Base-by-base conservation (phyloP, 2,797 vertebrate genomes). In the Micropoecilia bifurca region DNA sequence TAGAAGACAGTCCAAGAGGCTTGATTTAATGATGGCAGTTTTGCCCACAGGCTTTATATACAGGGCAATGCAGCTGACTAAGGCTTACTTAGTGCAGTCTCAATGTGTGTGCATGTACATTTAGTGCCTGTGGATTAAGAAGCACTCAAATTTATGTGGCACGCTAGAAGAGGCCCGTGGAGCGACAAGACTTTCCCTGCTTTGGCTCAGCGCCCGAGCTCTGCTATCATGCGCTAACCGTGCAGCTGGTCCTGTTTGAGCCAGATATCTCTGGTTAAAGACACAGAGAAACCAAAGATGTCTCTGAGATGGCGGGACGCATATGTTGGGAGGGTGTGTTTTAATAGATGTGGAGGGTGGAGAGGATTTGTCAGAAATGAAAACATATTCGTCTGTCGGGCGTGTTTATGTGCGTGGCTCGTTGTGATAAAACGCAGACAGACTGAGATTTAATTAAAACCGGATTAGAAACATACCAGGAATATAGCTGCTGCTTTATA, bases 361-460 rank as follows among this genome's bases (percentile, higher is more conserved):
- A 47, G 43, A 81, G 81, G 69, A 61, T 30, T n/a, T 59, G 72
- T 90, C 87, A 61, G 87, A 90, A 89, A 85, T 71, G 75, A 82
- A 85, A 79, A 72, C 79, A 45, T 74, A 73, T 88, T 87, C 83
- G 82, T 91, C 83, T 77, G 83, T 74, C 75, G 57, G 80, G 8
- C 20, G 88, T 82, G 81, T 73, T 63, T 87, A 47, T 74, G 5
- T 47, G n/a, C 48, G 61, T 20, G 47, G 71, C 78, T 84, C 78
- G 75, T 78, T 80, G 81, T 85, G 87, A 91, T 83, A 76, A 78
- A 53, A 80, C 25, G 73, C 80, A 75, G 28, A 78, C 80, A 84
- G 86, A 85, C 87, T 90, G 90, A 85, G 80, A 84, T 83, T 90
- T 91, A 87, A 93, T 94, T 90, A 91, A 71, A 92, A 92, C 71